Base-by-base conservation (phyloP, 2,888 invertebrate genomes). In the Sphecodes monilicornis region DNA sequence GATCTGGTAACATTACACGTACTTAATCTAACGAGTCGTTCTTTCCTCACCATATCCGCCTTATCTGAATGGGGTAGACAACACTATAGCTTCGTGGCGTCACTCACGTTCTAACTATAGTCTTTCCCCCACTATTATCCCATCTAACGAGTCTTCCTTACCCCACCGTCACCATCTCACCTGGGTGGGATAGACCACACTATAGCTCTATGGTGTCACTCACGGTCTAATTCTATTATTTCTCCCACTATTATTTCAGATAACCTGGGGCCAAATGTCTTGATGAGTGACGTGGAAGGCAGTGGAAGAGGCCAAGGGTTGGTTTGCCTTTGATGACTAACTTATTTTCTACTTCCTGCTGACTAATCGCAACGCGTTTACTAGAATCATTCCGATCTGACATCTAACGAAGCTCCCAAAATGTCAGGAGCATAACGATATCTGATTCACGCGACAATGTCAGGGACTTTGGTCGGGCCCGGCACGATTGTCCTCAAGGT, bases 361-460 rank as follows among this genome's bases (percentile, higher is more conserved):
- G 22, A 22, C n/a, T n/a, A n/a, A n/a, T n/a, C n/a, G n/a, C n/a
- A n/a, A n/a, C 46, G 22, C 18, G 50, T 8, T 50, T n/a, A n/a
- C 22, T 50, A 50, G 10, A 50, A 50, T 50, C 50, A 22, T 50
- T 50, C 8, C 0, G 10, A 50, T 50, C 22, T 10, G 50, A 50
- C 50, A 50, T 50, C 10, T 50, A 22, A 50, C 22, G 50, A 50
- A 22, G 22, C 50, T 50, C 50, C 50, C 50, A 50, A 50, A 22
- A 3, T 22, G 22, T n/a, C 10, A n/a, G 50, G 22, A 10, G 50
- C 50, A 3, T n/a, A n/a, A 3, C 16, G 64, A 29, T 29, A 64
- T 64, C 50, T 32, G 76, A 78, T 69, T 69, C 66, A 13, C 64
- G 57, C 64, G 60, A 76, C 78, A 76, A 68, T 75, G 85, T 74